Base-by-base conservation (phyloP, 2,888 invertebrate genomes). In the Lithophane semibrunnea region DNA sequence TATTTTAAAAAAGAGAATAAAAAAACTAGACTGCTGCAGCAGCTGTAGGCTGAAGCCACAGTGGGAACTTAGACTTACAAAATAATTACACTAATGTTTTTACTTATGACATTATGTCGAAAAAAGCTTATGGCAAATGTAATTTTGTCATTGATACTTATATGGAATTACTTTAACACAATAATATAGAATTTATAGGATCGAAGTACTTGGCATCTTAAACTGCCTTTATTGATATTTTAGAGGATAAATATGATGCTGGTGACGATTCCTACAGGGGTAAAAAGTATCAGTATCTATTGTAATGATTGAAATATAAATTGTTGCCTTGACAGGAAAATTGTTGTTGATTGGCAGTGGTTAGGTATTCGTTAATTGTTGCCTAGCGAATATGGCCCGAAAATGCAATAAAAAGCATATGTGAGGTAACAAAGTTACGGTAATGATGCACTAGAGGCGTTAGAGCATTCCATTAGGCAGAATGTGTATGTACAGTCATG, bases 401-500 rank as follows among this genome's bases (percentile, higher is more conserved):
- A 73, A 49, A 52, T 52, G 24, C 4, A 42, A 42, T 71, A 52
- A 37, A 37, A n/a, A 16, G 13, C 42, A 52, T 71, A 44, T 24
- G 24, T 49, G 18, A 49, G 18, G 24, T 71, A 52, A 72, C 2
- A 42, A 10, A 9, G 24, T 42, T 21, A 52, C 71, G 42, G 42
- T 71, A 49, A 9, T n/a, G 18, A 16, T 16, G 21, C 29, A 18
- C 21, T 52, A 16, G 52, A 54, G 4, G 72, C 52, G 73, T 42
- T 7, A 7, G 21, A 42, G 42, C 42, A 71, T 42, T 54, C 8
- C 16, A 72, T 54, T 54, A 44, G 52, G 21, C 24, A 24, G 52
- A 73, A 70, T 52, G 9, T n/a, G 13, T 68, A 10, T 18, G 12
- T 37, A 49, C 70, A n/a, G n/a, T n/a, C n/a, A n/a, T n/a, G n/a